These are phyloP conservation scores for Hirtodrosophila histrioides DNA, from an alignment of 2,888 invertebrate species.

Conservation along the genomic window DNA sequence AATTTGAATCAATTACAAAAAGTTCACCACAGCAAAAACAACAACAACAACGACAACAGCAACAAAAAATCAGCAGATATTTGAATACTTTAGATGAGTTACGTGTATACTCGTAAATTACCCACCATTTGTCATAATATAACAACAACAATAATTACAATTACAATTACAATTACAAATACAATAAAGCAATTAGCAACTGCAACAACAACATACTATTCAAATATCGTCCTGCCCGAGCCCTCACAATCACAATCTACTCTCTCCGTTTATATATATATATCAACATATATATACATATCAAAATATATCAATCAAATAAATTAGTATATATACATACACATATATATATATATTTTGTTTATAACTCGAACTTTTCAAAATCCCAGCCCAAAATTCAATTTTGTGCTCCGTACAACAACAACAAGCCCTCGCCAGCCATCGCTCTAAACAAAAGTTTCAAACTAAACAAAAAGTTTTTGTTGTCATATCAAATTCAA, in stretches of 20 bases:
- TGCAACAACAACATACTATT: slow-evolving; percentile 60
- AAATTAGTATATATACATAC: slow-evolving; percentile 8
- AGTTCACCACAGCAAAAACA: slow-evolving; percentile 19
- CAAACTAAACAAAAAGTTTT: slow-evolving; percentile 64
- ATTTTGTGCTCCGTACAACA: slow-evolving; percentile 38
- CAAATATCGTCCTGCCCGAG: slow-evolving; percentile 76
- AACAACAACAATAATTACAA: slow-evolving; percentile 7
- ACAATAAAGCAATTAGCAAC: slow-evolving; percentile 43
- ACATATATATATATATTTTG: slow-evolving; percentile 20
- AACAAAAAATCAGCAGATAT: slow-evolving; percentile 19
- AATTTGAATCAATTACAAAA: slow-evolving; percentile 31
- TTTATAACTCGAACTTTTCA: slow-evolving; percentile 22
- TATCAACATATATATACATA: slow-evolving; percentile 4
- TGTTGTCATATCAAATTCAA: slow-evolving; percentile 77
- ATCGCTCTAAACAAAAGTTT: slow-evolving; percentile 59
- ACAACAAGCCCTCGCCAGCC: slow-evolving; percentile 60
- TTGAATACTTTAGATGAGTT: slow-evolving; percentile 43
- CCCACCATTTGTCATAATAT: slow-evolving; percentile 37
- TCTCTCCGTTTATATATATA: slow-evolving; percentile 28
- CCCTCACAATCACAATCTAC: slow-evolving; percentile 70
- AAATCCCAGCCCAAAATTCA: slow-evolving; percentile 44
- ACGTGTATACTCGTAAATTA: slow-evolving; percentile 3
- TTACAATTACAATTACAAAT: slow-evolving; percentile 10
- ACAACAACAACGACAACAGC: slow-evolving; percentile 24
- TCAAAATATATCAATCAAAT: slow-evolving; percentile 4